A percentile compares a stretch with the other conserved stretches of the same genome.
phyloP scores from a whole-genome alignment of 2,113 vertebrate genomes.

The Crotophaga sulcirostris region DNA sequence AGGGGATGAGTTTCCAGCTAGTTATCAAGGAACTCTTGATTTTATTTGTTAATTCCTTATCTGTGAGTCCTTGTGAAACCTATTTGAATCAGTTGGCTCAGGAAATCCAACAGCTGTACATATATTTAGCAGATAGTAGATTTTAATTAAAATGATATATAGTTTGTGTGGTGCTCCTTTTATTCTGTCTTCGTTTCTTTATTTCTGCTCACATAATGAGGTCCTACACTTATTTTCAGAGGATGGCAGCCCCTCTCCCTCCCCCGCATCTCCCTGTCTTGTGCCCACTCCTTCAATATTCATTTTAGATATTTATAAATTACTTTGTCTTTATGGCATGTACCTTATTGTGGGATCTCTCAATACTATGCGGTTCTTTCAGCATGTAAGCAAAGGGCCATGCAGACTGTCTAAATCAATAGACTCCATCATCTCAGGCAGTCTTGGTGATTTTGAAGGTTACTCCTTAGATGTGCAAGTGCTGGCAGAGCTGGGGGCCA shows the following conservation, averaged over 20 bases:
- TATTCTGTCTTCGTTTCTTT: slow-evolving; percentile 29
- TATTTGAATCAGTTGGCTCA: slow-evolving; percentile 37
- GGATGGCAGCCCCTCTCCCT: background rate
- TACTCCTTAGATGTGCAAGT: background rate
- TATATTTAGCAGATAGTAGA: slow-evolving; percentile 61
- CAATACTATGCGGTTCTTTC: background rate
- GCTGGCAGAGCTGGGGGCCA: background rate
- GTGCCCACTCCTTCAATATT: background rate
- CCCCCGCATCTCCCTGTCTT: background rate
- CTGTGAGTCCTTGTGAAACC: slow-evolving; percentile 32
- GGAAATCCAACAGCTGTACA: slow-evolving; percentile 42
- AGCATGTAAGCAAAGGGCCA: rapidly evolving
- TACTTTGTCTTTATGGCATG: background rate
- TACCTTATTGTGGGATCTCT: background rate
- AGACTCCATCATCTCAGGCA: background rate
- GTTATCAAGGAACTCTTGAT: slow-evolving; percentile 47
- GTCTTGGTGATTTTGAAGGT: background rate
- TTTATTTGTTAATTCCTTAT: slow-evolving; percentile 64
- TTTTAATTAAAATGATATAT: slow-evolving; percentile 67
- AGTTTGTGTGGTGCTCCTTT: slow-evolving; percentile 35
- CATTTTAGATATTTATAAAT: background rate
- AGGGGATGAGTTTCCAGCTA: slow-evolving; percentile 24
- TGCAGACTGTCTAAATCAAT: background rate
- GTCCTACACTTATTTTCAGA: slow-evolving; percentile 9
- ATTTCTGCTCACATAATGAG: slow-evolving; percentile 41